Conservation (phyloP, 1,140 invertebrate species). For the Marisa cornuarietis region DNA sequence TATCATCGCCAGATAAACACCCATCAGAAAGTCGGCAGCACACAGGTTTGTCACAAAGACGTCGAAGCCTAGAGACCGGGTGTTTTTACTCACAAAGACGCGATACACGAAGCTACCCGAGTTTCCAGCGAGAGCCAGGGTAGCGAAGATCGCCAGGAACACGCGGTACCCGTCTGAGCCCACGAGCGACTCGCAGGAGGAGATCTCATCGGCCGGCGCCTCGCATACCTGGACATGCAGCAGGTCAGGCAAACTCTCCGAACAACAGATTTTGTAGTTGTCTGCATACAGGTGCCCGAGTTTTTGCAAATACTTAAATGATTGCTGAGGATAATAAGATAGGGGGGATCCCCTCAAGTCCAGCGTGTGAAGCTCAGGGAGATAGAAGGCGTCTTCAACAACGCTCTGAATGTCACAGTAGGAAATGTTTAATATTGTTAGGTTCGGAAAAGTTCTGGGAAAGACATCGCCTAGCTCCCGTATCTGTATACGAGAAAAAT, state of each 20-base stretch:
- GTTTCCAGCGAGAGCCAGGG: conserved; percentile 40
- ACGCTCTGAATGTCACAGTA: neutral
- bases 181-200: conserved; percentile 42
- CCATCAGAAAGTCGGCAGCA: conserved; percentile 54
- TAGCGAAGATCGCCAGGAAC: conserved; percentile 35
- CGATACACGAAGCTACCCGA: conserved; percentile 35
- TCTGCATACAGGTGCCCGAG: conserved; percentile 26
- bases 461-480: neutral
- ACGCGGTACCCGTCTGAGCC: conserved; percentile 24
- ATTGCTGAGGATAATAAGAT: neutral
- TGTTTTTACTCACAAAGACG: conserved; percentile 15
- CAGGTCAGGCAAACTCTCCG: conserved; percentile 3
- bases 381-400: neutral
- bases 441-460: neutral
- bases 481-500: neutral
- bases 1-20: conserved; percentile 54
- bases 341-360: conserved; percentile 18
- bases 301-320: conserved; percentile 13
- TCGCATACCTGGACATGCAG: conserved; percentile 19
- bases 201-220: conserved; percentile 38
- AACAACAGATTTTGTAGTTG: conserved; percentile 39
- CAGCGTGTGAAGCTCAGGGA: neutral
- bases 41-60: conserved; percentile 46
- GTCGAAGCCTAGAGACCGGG: conserved; percentile 17
- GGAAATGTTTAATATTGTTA: conserved; percentile 16